Conservation (phyloP, 1,140 invertebrate genomes). For the Augochlora pura region DNA sequence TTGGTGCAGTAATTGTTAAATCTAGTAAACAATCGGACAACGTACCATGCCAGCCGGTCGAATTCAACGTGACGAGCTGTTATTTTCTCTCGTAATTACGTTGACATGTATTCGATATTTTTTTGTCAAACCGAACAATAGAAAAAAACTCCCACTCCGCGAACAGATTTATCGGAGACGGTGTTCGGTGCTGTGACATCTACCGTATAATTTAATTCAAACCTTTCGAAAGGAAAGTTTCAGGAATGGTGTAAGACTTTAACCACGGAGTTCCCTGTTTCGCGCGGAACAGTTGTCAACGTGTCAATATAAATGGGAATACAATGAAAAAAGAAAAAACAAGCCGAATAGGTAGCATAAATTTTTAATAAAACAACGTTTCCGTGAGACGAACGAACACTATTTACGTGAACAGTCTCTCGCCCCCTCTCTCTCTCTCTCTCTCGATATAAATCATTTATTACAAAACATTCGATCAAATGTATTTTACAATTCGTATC, state of each 20-base stretch:
- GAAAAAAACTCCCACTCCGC: conserved; percentile 32
- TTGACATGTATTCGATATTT: conserved; percentile 30
- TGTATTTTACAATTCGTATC: background rate
- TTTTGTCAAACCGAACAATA: conserved; percentile 22
- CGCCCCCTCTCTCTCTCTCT: too few relatives aligned
- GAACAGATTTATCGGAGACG: conserved; percentile 20
- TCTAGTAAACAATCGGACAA: conserved; percentile 14
- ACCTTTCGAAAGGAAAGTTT: conserved; percentile 14
- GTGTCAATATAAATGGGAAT: background rate
- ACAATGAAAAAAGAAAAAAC: background rate
- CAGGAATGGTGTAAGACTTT: conserved; percentile 25
- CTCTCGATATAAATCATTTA: background rate
- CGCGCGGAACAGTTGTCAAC: too few relatives aligned
- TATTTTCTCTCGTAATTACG: conserved; percentile 21
- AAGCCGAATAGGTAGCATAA: too few relatives aligned
- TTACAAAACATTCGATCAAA: background rate
- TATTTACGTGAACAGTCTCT: background rate
- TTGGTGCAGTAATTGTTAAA: background rate
- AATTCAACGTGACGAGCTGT: conserved; percentile 9
- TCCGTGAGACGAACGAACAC: background rate
- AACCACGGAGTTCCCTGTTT: background rate
- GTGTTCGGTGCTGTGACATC: conserved; percentile 30
- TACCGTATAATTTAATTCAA: conserved; percentile 2
- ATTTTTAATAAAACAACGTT: too few relatives aligned
- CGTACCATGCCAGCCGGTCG: conserved; percentile 35